phyloP scores from a whole-genome alignment of 1,140 invertebrate species.

The Sminthurides bifidus region DNA sequence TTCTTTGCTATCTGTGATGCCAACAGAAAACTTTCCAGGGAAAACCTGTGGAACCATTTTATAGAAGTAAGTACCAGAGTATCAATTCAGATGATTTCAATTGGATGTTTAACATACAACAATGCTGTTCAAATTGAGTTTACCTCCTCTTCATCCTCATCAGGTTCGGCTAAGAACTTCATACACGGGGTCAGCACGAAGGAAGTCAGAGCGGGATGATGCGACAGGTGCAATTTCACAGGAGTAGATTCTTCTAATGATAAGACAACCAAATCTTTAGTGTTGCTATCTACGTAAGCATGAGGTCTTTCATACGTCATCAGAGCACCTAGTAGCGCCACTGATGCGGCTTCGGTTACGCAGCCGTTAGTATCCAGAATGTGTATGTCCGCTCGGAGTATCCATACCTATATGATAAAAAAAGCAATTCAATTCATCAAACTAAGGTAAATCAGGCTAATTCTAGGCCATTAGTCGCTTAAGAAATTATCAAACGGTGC shows the following conservation, averaged over 20 bases:
- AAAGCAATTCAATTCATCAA: background rate
- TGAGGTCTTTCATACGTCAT: slow-evolving; percentile 23
- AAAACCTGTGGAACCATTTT: slow-evolving; percentile 20
- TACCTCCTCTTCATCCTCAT: slow-evolving; percentile 30
- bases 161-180: slow-evolving; percentile 20
- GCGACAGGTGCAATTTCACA: slow-evolving; percentile 21
- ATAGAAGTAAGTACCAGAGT: background rate
- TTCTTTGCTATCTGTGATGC: slow-evolving; percentile 29
- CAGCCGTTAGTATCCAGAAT: slow-evolving; percentile 30
- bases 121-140: background rate
- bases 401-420: slow-evolving; percentile 23
- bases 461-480: background rate
- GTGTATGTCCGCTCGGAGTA: slow-evolving; percentile 28
- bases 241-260: slow-evolving; percentile 25
- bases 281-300: slow-evolving; percentile 21
- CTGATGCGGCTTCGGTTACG: slow-evolving; percentile 21
- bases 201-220: slow-evolving; percentile 26
- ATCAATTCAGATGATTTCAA: background rate
- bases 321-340: slow-evolving; percentile 26
- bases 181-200: slow-evolving; percentile 11
- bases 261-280: slow-evolving; percentile 19
- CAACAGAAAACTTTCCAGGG: slow-evolving; percentile 21
- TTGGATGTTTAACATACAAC: background rate
- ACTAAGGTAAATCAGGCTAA: background rate
- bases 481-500: background rate